Evolutionary conservation across 2,797 vertebrate species (phyloP), one percentile per base, ranked within the genome.

Genomic region (Linurgus olivaceus): DNA sequence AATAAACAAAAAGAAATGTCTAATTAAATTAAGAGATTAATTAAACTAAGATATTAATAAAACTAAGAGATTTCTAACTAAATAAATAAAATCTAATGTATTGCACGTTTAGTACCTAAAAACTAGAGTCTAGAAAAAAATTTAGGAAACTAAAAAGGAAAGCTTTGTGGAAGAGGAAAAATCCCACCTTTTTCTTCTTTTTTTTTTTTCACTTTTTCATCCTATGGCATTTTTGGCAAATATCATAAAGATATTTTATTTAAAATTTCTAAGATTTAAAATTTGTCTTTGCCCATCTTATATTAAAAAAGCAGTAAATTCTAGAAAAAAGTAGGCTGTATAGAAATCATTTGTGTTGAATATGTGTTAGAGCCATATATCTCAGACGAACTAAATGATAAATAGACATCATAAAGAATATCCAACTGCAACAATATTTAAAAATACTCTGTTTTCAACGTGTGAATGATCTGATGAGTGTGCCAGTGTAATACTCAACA

Each of bases 171-270:
- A 24, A 38, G 4, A 63, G 6, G 3, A 17, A 63, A 50, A 67
- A 42, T 17, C 0, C 0, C 1, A 59, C 5, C 1, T 47, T 54
- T 71, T 37, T 29, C 2, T 50, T 47, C 12, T 19, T 62, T 38
- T 48, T 47, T 40, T 16, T 17, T 40, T 26, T 40, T 38, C 9
- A 24, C 5, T 47, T 61, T 62, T 37, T 7, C 8, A 12, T 55
- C 44, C 31, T 66, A 31, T 73, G 12, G 11, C 8, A 26, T 82
- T 9, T 72, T 54, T 44, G n/a, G 4, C 9, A 29, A 33, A 11
- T n/a, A 61, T 26, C 8, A 61, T 23, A 75, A 55, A 74, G 10
- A 11, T 1, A 16, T 75, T 47, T 79, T n/a, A 28, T 55, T 86
- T 58, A 26, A 77, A 73, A 24, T 16, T 37, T 5, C 4, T 37